Evolutionary conservation across 2,888 invertebrate genomes (phyloP).

Genomic region (Drosophila cracens): DNA sequence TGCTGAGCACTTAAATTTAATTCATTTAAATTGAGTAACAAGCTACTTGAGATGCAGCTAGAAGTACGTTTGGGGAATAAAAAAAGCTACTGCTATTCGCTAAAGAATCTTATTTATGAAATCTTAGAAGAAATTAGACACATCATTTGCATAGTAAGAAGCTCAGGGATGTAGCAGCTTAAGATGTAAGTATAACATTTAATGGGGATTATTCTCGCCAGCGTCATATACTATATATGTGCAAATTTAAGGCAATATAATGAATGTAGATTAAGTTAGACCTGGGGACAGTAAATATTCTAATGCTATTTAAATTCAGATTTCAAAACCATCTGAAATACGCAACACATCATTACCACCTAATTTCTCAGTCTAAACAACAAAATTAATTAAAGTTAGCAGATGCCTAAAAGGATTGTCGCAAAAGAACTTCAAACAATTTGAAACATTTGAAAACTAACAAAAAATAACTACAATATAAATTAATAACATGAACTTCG

Average conservation of each 20-base stretch:
- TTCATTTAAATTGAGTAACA: constrained; percentile 12
- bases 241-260: neutral
- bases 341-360: too few relatives aligned
- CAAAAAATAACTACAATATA: neutral
- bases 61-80: neutral
- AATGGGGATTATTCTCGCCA: neutral
- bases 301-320: too few relatives aligned
- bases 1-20: constrained; percentile 23
- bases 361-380: neutral
- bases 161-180: neutral
- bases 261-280: neutral
- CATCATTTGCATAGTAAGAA: constrained; percentile 1
- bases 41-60: constrained; percentile 2
- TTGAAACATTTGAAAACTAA: neutral
- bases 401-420: neutral
- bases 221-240: neutral
- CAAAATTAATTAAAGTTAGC: neutral
- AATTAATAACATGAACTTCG: neutral
- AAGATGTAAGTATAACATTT: neutral
- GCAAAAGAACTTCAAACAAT: neutral
- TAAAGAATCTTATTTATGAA: neutral
- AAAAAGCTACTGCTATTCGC: neutral
- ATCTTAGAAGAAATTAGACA: neutral
- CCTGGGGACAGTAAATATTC: neutral
- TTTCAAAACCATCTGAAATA: too few relatives aligned